Evolutionary conservation across 1,140 invertebrate species (phyloP), one percentile per base, ranked within the genome.

Genomic region (Tyrophagus putrescentiae): DNA sequence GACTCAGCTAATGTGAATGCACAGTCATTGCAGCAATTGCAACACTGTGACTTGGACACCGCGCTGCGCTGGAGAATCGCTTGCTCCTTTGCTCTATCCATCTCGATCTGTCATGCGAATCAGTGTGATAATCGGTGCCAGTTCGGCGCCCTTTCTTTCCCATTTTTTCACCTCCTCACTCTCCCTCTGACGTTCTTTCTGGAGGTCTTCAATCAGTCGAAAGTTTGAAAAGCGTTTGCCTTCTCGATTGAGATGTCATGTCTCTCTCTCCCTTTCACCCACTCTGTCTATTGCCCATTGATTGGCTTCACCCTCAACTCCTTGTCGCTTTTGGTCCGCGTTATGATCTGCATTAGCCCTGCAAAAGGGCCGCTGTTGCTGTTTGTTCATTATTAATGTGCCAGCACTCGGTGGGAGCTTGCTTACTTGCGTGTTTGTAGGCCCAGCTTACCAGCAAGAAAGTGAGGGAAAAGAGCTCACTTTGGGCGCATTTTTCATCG

Each of bases 221-320:
- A 13, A 39, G 13, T 13, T 21, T 39, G 36, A 39, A 13, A 13
- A 39, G 21, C 21, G 36, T 13, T 7, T 48, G 45, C 13, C 45
- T 29, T 25, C 18, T 48, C 45, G 45, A 48, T 48, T 48, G 45
- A 48, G 45, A 48, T 48, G 45, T 48, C 45, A 48, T 48, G 45
- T 48, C 13, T n/a, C 25, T 42, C 1, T 42, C 25, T 42, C 18
- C 25, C 25, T n/a, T 42, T 42, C 41, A 5, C 18, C 25, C 25
- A 21, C 25, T 42, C 1, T 42, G 25, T 42, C 1, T 42, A 4
- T 42, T 42, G 18, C 41, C 18, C 41, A 21, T 42, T n/a, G 18
- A 1, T 42, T 5, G 1, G 3, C 41, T 23, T 21, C 6, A 42
- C 25, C 41, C 18, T 42, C 41, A 42, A 21, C 18, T 23, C 25